Base-by-base conservation (phyloP, 2,888 invertebrate genomes). In the Drosophila yooni region DNA sequence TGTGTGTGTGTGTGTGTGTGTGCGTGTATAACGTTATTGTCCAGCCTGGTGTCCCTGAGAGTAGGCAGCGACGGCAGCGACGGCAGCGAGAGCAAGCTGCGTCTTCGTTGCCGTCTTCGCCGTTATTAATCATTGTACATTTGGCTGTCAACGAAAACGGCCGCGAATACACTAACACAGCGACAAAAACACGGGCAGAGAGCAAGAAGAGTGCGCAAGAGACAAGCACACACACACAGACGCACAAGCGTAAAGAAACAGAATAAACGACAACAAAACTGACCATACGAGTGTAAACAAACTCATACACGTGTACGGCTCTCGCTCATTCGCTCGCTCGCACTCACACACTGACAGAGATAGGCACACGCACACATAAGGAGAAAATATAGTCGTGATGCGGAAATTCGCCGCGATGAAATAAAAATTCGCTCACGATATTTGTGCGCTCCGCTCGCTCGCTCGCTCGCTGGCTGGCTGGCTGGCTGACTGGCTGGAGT, bases 61-160 rank as follows among this genome's bases (percentile, higher is more conserved):
- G 70, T 21, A 38, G 38, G 56, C 40, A 27, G 72, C 69, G 71
- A 75, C 73, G 73, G 59, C 61, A 75, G 61, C 82, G 80, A 71
- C 75, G 69, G 78, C 72, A 76, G 76, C 70, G 83, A 72, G 70
- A 81, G 78, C 82, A 81, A 69, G 76, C 85, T 79, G 75, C 84
- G 82, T 86, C 89, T 83, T 86, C 87, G 82, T 87, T 73, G 81
- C 83, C 83, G 80, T 89, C 86, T 91, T 91, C 86, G 80, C 84
- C 82, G 89, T 90, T 92, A 92, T 92, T 92, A 92, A 92, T 92
- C 93, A 92, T 92, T 92, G 92, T 91, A 90, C 92, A 88, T 91
- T 92, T 92, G 87, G 88, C 92, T 92, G 93, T 92, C 92, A 91
- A 88, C 87, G 91, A 88, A 91, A 91, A 91, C 88, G 91, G 92